Conservation (phyloP, 53 echinoderm and acorn worm species). For the Temnopleurus reevesii region DNA sequence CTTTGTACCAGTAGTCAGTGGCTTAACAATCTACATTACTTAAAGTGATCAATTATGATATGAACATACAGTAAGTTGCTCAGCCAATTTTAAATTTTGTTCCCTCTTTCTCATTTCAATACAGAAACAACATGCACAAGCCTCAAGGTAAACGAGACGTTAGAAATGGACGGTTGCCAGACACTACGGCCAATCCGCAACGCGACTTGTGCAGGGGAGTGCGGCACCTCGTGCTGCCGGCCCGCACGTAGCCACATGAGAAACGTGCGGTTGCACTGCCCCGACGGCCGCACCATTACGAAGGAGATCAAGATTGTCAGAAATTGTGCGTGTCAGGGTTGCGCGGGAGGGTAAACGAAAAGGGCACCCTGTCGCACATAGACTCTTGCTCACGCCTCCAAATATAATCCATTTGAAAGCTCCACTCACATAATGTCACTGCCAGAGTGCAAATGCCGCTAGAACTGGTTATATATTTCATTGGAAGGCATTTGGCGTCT, state of each 20-base stretch:
- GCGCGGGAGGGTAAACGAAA: slow-evolving; percentile 51
- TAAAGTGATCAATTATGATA: too few species aligned
- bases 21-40: too few species aligned
- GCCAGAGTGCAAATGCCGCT: neutral
- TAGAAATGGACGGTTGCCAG: slow-evolving; percentile 62
- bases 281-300: slow-evolving; percentile 57
- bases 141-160: neutral
- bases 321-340: slow-evolving; percentile 81
- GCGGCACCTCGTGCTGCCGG: slow-evolving; percentile 74
- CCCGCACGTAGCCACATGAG: slow-evolving; percentile 65
- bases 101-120: neutral
- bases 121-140: slow-evolving; percentile 76
- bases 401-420: neutral
- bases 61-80: too few species aligned
- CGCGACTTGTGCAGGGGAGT: slow-evolving; percentile 67
- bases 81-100: too few species aligned
- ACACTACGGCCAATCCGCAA: slow-evolving; percentile 57
- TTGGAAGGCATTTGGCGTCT: neutral
- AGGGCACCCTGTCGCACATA: neutral
- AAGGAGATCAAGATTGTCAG: slow-evolving; percentile 63
- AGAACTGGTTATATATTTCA: slow-evolving; percentile 25
- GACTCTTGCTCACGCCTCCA: slow-evolving; percentile 5
- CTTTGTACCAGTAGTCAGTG: too few species aligned
- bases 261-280: slow-evolving; percentile 65
- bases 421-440: neutral